A percentile compares a stretch with the other conserved stretches of the same genome.
Evolutionary conservation across 1,140 invertebrate species (phyloP).

Genomic region (Campodea augens): DNA sequence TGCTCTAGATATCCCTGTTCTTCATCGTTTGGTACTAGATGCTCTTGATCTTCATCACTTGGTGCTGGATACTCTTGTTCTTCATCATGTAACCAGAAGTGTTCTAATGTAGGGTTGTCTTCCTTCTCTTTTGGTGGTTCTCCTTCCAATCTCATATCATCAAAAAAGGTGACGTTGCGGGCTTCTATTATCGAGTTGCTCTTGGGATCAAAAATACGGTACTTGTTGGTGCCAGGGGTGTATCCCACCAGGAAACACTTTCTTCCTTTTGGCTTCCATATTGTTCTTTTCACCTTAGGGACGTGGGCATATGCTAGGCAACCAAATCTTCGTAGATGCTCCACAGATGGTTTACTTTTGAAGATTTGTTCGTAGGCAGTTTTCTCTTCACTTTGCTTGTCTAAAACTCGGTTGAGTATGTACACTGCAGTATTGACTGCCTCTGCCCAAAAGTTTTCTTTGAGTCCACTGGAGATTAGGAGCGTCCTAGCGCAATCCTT

Average conservation of each 20-base stretch:
- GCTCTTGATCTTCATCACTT: too few relatives aligned
- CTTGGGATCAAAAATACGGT: too few relatives aligned
- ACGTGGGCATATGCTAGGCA: conserved; percentile 12
- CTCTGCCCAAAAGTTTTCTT: conserved; percentile 20
- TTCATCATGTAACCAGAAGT: too few relatives aligned
- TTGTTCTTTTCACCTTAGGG: conserved; percentile 10
- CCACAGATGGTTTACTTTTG: conserved; percentile 13
- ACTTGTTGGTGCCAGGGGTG: conserved; percentile 12
- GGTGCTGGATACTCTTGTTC: too few relatives aligned
- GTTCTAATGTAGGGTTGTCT: too few relatives aligned
- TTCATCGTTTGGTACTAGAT: too few relatives aligned
- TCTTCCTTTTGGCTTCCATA: conserved; percentile 14
- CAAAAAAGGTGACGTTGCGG: conserved; percentile 14
- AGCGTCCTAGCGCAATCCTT: conserved; percentile 16
- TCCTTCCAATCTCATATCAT: too few relatives aligned
- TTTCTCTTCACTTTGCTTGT: conserved; percentile 17
- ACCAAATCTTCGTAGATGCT: conserved; percentile 15
- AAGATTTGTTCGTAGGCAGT: conserved; percentile 18
- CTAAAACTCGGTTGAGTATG: conserved; percentile 18
- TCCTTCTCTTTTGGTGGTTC: too few relatives aligned
- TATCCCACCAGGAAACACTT: conserved; percentile 14
- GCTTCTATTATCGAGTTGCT: conserved; percentile 14
- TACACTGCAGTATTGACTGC: conserved; percentile 16
- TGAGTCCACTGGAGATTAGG: conserved; percentile 13
- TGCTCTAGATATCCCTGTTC: too few relatives aligned